phyloP scores from a whole-genome alignment of 30 jellyfish, hydroid and myxozoan species.

The Aurelia aurita region DNA sequence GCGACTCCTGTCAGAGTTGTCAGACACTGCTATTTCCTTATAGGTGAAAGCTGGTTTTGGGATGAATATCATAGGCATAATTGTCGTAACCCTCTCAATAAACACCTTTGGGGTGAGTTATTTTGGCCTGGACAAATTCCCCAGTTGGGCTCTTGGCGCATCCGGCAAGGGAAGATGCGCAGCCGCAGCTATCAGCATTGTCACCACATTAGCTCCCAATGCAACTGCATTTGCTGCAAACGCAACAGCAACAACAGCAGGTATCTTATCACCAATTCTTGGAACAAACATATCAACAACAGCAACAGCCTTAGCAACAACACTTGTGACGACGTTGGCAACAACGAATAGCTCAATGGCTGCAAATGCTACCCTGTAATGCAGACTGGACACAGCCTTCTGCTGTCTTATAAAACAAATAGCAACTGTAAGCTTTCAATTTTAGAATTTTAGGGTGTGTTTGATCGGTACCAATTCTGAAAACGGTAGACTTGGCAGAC shows the following conservation, averaged over 20 bases:
- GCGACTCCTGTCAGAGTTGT: too few species aligned
- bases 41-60: conserved; percentile 97
- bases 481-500: too few species aligned
- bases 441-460: too few species aligned
- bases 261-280: neutral
- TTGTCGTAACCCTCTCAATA: conserved; percentile 83
- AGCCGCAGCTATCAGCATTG: neutral
- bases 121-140: conserved; percentile 81
- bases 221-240: neutral
- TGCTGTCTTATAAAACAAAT: too few species aligned
- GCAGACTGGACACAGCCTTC: too few species aligned
- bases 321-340: conserved; percentile 12
- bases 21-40: neutral
- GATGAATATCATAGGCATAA: conserved; percentile 90
- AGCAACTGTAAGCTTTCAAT: too few species aligned
- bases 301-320: neutral
- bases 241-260: neutral
- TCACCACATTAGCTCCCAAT: conserved; percentile 17
- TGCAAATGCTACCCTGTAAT: neutral
- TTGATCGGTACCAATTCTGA: too few species aligned
- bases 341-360: conserved; percentile 1
- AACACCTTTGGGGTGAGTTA: conserved; percentile 91
- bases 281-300: neutral
- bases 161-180: conserved; percentile 17
- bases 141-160: conserved; percentile 80